Evolutionary conservation across 2,888 invertebrate species (phyloP).

Genomic region (Shargacucullia verbasci): DNA sequence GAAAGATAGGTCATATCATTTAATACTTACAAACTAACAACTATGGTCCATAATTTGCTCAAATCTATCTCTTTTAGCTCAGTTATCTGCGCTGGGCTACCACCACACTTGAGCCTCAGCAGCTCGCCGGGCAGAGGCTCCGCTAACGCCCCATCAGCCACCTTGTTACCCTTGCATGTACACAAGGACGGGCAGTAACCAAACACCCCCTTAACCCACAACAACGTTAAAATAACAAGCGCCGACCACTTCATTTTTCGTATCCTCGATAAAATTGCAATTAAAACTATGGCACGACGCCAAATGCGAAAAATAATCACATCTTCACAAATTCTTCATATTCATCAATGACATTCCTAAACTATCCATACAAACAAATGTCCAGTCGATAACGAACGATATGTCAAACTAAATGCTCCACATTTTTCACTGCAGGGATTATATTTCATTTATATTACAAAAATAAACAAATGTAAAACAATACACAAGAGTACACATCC

Average conservation of each 20-base stretch:
- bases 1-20: neutral
- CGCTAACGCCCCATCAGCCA: slow-evolving; percentile 82
- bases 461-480: slow-evolving; percentile 80
- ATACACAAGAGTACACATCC: slow-evolving; percentile 71
- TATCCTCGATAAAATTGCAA: slow-evolving; percentile 76
- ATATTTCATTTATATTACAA: slow-evolving; percentile 63
- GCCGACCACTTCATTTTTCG: slow-evolving; percentile 76
- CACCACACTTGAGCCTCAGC: slow-evolving; percentile 90
- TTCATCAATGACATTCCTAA: slow-evolving; percentile 66
- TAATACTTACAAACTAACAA: slow-evolving; percentile 91
- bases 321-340: slow-evolving; percentile 81
- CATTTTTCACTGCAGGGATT: slow-evolving; percentile 60
- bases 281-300: slow-evolving; percentile 85
- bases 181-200: slow-evolving; percentile 86
- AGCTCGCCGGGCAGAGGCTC: slow-evolving; percentile 89
- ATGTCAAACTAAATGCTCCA: slow-evolving; percentile 52
- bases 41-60: slow-evolving; percentile 89
- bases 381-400: slow-evolving; percentile 40
- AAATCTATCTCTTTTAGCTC: slow-evolving; percentile 90
- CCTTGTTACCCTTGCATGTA: slow-evolving; percentile 89
- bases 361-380: slow-evolving; percentile 43
- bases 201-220: slow-evolving; percentile 65
- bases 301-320: slow-evolving; percentile 84
- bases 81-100: slow-evolving; percentile 88
- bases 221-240: slow-evolving; percentile 69